Percentiles rank a stretch among this genome's conserved stretches.
Evolutionary conservation across 2,113 vertebrate species (phyloP).

Genomic region (Hiodon tergisus): DNA sequence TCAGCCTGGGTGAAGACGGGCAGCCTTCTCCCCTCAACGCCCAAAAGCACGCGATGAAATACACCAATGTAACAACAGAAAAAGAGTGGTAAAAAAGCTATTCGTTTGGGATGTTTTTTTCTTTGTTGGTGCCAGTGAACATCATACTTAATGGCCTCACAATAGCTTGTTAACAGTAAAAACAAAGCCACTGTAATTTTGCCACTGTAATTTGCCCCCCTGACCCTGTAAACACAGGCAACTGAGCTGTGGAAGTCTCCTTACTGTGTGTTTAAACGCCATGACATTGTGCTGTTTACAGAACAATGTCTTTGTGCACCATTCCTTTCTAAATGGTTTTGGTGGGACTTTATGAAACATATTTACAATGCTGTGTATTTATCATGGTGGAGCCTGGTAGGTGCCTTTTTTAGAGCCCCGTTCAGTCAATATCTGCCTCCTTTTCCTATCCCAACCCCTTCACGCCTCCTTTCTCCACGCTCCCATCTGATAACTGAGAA

Average conservation of each 20-base stretch:
- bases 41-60: neutral
- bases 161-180: slow-evolving; percentile 41
- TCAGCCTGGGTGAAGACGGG: neutral
- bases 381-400: neutral
- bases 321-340: too few relatives aligned
- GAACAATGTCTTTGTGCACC: too few relatives aligned
- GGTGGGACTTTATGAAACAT: too few relatives aligned
- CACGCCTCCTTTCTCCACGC: neutral
- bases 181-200: slow-evolving; percentile 39
- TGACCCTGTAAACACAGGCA: slow-evolving; percentile 45
- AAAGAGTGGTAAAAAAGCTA: slow-evolving; percentile 30
- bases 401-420: neutral
- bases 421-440: neutral
- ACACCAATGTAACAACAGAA: neutral
- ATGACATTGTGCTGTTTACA: too few relatives aligned
- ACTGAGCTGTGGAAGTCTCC: slow-evolving; percentile 16
- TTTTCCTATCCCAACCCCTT: neutral
- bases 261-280: too few relatives aligned
- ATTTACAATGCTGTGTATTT: neutral
- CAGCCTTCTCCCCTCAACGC: neutral
- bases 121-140: slow-evolving; percentile 47
- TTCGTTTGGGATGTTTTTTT: slow-evolving; percentile 31
- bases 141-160: slow-evolving; percentile 38
- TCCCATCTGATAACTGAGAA: slow-evolving; percentile 34
- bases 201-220: slow-evolving; percentile 16